Conservation (phyloP, 2,888 invertebrate genomes). For the Cancer borealis region DNA sequence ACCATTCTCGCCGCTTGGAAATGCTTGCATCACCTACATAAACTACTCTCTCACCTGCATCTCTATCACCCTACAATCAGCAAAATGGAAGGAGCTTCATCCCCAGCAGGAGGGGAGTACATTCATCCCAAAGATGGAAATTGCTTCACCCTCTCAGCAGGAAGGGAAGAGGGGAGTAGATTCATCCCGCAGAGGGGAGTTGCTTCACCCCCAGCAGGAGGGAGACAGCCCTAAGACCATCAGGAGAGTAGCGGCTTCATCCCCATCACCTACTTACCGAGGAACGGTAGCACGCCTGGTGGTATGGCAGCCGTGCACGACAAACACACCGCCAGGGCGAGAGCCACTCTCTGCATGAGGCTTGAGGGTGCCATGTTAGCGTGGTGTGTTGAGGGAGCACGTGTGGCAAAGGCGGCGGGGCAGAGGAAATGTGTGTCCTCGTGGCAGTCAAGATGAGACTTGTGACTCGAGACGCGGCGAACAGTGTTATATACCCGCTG, state of each 20-base stretch:
- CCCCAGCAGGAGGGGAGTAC: background rate
- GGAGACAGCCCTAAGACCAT: background rate
- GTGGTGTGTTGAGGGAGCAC: background rate
- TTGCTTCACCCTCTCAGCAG: background rate
- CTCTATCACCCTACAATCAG: background rate
- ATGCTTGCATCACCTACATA: background rate
- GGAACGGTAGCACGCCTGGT: background rate
- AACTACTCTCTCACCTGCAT: background rate
- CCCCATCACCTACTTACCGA: background rate
- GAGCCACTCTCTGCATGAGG: background rate
- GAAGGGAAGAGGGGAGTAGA: background rate
- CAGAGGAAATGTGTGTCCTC: background rate
- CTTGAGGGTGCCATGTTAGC: background rate
- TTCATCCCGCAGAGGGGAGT: background rate
- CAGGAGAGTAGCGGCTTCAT: background rate
- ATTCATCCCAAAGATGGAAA: no score
- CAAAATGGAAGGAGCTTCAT: background rate
- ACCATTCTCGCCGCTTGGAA: background rate
- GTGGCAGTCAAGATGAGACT: background rate
- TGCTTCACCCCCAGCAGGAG: background rate
- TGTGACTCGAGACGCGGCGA: background rate
- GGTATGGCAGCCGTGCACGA: background rate
- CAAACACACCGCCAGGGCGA: background rate
- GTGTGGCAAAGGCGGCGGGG: background rate
- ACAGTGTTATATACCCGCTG: background rate